phyloP scores from a whole-genome alignment of 2,797 vertebrate species.

The Carcharodon carcharias region DNA sequence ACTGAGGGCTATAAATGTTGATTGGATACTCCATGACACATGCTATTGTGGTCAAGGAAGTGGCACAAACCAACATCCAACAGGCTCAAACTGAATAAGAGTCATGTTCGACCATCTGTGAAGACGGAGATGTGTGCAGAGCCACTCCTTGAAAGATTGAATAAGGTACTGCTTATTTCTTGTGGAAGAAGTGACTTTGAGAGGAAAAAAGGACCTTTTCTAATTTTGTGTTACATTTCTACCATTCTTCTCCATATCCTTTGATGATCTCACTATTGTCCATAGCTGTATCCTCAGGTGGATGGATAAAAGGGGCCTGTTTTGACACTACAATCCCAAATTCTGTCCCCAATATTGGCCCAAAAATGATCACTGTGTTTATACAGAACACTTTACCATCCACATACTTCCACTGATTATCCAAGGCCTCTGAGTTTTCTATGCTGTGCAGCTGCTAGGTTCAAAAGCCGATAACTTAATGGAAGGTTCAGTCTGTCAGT shows the following conservation, averaged over 20 bases:
- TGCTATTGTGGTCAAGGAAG: neutral
- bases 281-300: neutral
- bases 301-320: neutral
- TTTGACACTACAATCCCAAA: neutral
- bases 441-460: neutral
- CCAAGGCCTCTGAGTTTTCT: neutral
- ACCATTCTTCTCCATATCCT: neutral
- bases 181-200: neutral
- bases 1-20: neutral
- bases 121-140: neutral
- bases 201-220: neutral
- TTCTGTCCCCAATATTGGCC: neutral
- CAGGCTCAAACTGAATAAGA: neutral
- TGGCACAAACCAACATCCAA: neutral
- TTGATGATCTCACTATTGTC: neutral
- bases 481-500: neutral
- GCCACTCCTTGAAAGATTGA: neutral
- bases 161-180: neutral
- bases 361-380: neutral
- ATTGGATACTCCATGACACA: neutral
- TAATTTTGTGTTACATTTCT: neutral
- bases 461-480: neutral
- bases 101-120: neutral
- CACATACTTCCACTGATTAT: neutral
- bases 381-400: neutral